These are phyloP conservation scores for Tenualosa thibaudeaui DNA, from an alignment of 2,797 vertebrate species.

Conservation along the genomic window DNA sequence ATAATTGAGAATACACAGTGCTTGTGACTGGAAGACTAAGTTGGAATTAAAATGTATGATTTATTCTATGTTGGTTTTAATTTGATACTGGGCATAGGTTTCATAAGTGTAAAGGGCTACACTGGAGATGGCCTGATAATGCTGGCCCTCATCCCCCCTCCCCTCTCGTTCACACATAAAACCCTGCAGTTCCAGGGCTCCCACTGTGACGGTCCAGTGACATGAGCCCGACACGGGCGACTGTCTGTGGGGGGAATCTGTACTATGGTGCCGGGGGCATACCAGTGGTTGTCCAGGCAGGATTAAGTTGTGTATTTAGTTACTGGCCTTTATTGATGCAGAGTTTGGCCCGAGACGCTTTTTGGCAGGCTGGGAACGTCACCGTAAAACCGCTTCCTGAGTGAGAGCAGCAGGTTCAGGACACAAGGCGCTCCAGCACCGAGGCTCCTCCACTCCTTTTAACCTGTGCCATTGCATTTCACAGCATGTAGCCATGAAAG, in stretches of 20 bases:
- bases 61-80: neutral
- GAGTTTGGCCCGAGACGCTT: conserved; percentile 60
- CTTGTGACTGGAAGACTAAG: too few species aligned
- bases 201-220: conserved; percentile 29
- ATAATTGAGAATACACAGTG: too few species aligned
- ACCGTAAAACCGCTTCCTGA: conserved; percentile 54
- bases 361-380: conserved; percentile 52
- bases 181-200: neutral
- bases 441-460: neutral
- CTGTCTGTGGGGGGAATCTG: conserved; percentile 48
- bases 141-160: neutral
- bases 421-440: neutral
- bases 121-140: neutral
- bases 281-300: conserved; percentile 65
- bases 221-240: conserved; percentile 43
- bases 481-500: neutral
- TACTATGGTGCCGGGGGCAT: conserved; percentile 44
- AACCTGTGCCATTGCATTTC: neutral
- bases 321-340: conserved; percentile 63
- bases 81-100: neutral
- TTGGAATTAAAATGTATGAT: too few species aligned
- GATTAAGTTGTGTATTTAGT: conserved; percentile 69
- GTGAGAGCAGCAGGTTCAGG: conserved; percentile 66
- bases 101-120: neutral
- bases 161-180: neutral